phyloP scores from a whole-genome alignment of 2,797 vertebrate species.

The Loriculus beryllinus region DNA sequence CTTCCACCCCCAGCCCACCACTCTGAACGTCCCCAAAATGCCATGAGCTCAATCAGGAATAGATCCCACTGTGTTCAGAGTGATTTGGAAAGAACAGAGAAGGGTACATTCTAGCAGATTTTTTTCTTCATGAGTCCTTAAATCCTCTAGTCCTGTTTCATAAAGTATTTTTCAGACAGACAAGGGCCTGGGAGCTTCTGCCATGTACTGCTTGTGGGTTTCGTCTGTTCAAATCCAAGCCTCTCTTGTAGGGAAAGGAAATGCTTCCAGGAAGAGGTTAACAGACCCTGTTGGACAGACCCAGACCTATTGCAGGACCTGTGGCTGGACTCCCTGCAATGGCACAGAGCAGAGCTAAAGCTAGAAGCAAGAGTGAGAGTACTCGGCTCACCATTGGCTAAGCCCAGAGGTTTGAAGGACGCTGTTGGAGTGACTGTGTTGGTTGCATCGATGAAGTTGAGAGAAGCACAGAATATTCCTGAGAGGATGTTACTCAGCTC shows the following conservation, averaged over 20 bases:
- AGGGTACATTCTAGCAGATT: background rate
- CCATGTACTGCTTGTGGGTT: background rate
- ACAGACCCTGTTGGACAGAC: background rate
- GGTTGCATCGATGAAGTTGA: conserved; percentile 98
- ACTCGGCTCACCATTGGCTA: conserved; percentile 84
- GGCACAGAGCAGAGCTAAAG: background rate
- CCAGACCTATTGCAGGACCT: background rate
- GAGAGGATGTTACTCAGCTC: conserved; percentile 95
- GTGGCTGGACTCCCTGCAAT: background rate
- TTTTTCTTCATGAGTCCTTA: background rate
- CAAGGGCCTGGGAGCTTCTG: background rate
- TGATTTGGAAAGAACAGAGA: background rate
- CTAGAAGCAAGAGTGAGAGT: background rate
- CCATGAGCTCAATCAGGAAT: rapidly evolving
- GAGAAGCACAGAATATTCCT: conserved; percentile 95
- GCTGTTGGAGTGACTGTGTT: conserved; percentile 94
- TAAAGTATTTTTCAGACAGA: background rate
- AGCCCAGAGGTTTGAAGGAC: conserved; percentile 93
- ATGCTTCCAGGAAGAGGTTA: background rate
- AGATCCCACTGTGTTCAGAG: background rate
- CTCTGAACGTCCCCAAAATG: background rate
- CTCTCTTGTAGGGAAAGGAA: background rate
- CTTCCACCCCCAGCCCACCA: background rate
- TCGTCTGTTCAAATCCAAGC: background rate
- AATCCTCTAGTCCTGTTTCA: background rate